A percentile compares a stretch with the other conserved stretches of the same genome.
These are phyloP conservation scores for Bubo blakistoni DNA, from an alignment of 2,113 vertebrate genomes.

Conservation along the genomic window DNA sequence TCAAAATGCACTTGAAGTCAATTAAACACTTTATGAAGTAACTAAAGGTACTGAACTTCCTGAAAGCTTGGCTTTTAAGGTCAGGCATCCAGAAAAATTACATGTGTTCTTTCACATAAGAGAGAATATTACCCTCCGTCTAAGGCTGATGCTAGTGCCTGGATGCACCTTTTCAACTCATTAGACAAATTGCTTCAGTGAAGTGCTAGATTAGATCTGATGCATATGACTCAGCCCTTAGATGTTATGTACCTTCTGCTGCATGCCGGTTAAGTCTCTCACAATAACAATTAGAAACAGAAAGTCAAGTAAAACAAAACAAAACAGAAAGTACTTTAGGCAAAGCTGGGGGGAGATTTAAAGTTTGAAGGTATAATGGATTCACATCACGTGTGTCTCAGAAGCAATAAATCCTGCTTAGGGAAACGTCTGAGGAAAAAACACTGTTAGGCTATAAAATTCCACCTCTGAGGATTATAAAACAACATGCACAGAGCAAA, in stretches of 20 bases:
- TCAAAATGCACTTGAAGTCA: not conserved
- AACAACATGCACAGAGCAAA: constrained; percentile 54
- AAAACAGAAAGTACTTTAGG: not conserved
- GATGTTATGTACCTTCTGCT: not conserved
- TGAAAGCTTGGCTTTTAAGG: not conserved
- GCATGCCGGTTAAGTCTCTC: not conserved
- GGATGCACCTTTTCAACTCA: not conserved
- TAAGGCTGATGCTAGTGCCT: not conserved
- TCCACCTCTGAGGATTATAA: constrained; percentile 69
- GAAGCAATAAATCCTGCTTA: constrained; percentile 75
- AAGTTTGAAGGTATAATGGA: constrained; percentile 41
- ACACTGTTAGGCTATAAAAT: constrained; percentile 53
- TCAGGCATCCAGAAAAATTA: not conserved
- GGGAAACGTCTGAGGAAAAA: constrained; percentile 58
- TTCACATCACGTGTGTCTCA: constrained; percentile 63
- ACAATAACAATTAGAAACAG: not conserved
- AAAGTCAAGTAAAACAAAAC: not conserved
- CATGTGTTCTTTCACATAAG: not conserved
- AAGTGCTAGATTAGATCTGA: not conserved
- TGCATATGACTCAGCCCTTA: not conserved
- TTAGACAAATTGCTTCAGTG: not conserved
- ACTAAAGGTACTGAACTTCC: not conserved
- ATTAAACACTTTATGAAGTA: not conserved
- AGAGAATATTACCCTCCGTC: not conserved
- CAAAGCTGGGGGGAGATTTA: not conserved